Conservation (phyloP, 2,113 vertebrate species). For the Canis aureus region DNA sequence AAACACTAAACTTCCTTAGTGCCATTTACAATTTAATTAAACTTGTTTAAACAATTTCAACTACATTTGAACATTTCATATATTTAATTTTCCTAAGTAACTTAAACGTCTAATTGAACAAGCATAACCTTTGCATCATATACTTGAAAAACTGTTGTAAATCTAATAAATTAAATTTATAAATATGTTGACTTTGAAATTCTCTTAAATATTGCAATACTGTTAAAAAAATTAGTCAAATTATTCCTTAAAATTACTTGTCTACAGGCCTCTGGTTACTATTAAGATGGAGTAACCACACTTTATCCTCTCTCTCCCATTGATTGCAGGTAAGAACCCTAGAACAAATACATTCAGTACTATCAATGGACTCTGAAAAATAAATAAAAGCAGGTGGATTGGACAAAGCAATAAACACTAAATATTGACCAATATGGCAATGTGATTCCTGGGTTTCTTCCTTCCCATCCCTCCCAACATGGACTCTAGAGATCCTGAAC, state of each 20-base stretch:
- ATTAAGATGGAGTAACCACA: not conserved
- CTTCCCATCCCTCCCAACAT: not conserved
- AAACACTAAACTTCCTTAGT: slow-evolving; percentile 57
- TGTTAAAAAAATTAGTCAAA: slow-evolving; percentile 52
- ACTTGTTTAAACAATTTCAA: slow-evolving; percentile 74
- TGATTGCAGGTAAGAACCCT: not conserved
- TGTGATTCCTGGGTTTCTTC: not conserved
- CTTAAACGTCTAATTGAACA: slow-evolving; percentile 68
- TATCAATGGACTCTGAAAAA: not conserved
- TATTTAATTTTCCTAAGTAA: slow-evolving; percentile 71
- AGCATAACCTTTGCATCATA: slow-evolving; percentile 45
- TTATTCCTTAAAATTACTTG: not conserved
- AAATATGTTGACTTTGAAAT: slow-evolving; percentile 25
- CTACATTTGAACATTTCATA: slow-evolving; percentile 62
- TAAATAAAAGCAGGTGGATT: not conserved
- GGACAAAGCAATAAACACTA: not conserved
- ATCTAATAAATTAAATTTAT: slow-evolving; percentile 55
- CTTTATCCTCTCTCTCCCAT: not conserved
- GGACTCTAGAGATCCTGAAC: not conserved
- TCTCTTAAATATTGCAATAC: slow-evolving; percentile 18
- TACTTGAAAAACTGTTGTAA: slow-evolving; percentile 51
- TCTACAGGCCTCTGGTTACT: slow-evolving; percentile 26
- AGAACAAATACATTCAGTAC: not conserved
- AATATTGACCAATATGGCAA: not conserved
- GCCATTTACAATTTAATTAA: slow-evolving; percentile 75